Evolutionary conservation across 2,888 invertebrate genomes (phyloP).

Genomic region (Shargacucullia verbasci): DNA sequence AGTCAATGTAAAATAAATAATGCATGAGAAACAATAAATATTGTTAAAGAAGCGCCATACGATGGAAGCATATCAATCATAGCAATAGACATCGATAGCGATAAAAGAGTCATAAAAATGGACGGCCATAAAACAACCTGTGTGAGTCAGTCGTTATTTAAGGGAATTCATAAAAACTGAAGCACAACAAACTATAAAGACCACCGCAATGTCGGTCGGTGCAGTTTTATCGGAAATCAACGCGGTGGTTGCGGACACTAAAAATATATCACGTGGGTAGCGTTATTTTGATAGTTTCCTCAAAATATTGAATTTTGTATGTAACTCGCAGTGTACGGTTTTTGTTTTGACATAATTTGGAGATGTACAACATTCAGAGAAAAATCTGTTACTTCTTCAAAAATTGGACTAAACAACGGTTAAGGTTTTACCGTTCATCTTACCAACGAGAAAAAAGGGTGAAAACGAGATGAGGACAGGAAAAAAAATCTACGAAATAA

Average conservation of each 20-base stretch:
- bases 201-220: conserved; percentile 79
- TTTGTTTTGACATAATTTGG: neutral
- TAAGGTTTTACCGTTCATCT: conserved; percentile 20
- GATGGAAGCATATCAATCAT: conserved; percentile 64
- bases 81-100: conserved; percentile 66
- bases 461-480: conserved; percentile 24
- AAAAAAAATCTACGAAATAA: conserved; percentile 33
- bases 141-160: conserved; percentile 78
- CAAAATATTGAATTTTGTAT: conserved; percentile 22
- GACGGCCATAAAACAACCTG: conserved; percentile 73
- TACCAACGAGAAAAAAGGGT: conserved; percentile 28
- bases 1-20: conserved; percentile 44
- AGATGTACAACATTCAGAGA: neutral
- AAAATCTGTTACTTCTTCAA: conserved; percentile 7
- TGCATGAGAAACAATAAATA: conserved; percentile 51
- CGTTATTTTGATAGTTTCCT: conserved; percentile 39
- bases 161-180: conserved; percentile 78
- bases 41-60: conserved; percentile 51
- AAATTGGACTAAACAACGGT: conserved; percentile 4
- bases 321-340: conserved; percentile 22
- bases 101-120: conserved; percentile 71
- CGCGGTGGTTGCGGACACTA: conserved; percentile 77
- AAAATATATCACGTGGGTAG: conserved; percentile 68
- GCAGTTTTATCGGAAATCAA: conserved; percentile 67
- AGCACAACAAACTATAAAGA: conserved; percentile 80